Base-by-base conservation (phyloP, 2,888 invertebrate species). In the Limenitis camilla region DNA sequence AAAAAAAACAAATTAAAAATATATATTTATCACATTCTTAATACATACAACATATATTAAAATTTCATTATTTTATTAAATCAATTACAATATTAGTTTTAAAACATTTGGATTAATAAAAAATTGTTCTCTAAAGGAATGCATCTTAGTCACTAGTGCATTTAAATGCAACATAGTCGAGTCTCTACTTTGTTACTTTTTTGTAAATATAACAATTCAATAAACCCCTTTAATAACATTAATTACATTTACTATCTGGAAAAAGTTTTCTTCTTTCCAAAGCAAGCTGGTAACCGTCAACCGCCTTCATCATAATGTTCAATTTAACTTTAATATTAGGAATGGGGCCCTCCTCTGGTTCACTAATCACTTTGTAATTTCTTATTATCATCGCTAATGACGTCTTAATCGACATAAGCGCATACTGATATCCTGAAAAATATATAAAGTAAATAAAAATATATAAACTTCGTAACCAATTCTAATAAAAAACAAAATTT, bases 291-390 rank as follows among this genome's bases (percentile, higher is more conserved):
- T 80, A 83, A 0, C 74, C 80, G 10, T 83, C 81, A 0, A 76
- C 77, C 1, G 76, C 79, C 58, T 83, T 86, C 84, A 86, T 81
- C 81, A 84, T 84, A 27, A 86, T 62, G 52, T 83, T 82, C 1
- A 83, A 53, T 60, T 84, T 84, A 1, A 79, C 74, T 49, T 71
- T 67, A n/a, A 85, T 80, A 27, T 68, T 64, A 2, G 84, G 83
- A 1, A 63, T 55, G 0, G 73, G 69, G 5, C 71, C 64, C 1
- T 54, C 41, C 57, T 81, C 80, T 33, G 56, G 56, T 1, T 75
- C 74, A 6, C 67, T 74, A 0, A 81, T 63, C 0, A 85, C 66
- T 53, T 66, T 71, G 61, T 69, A 81, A 3, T 62, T 61, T 6
- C 81, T 71, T 2, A 83, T 49, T 2, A 83, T 58, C 0, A 73